Percentiles rank a stretch among this genome's conserved stretches.
These are phyloP conservation scores for Erebia palarica DNA, from an alignment of 2,888 invertebrate genomes.

Conservation along the genomic window DNA sequence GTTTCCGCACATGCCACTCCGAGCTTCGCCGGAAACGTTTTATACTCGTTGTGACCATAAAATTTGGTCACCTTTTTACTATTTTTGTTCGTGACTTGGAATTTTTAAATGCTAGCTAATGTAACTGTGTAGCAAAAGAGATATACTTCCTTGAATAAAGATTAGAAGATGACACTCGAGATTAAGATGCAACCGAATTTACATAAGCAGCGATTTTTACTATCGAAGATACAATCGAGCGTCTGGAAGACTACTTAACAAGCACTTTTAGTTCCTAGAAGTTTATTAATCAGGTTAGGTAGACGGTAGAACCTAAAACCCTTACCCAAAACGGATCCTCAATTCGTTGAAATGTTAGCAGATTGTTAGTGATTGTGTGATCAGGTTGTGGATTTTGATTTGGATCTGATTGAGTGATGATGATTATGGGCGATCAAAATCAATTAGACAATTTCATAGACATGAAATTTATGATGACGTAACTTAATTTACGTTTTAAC, in stretches of 20 bases:
- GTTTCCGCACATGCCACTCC: constrained; percentile 30
- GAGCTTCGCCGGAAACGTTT: constrained; percentile 38
- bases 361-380: too few species aligned
- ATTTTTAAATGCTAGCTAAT: constrained; percentile 29
- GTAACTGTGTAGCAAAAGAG: constrained; percentile 14
- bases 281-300: too few species aligned
- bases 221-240: not conserved
- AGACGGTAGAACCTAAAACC: too few species aligned
- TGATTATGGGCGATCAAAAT: not conserved
- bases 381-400: too few species aligned
- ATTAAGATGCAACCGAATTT: not conserved
- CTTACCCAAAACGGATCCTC: too few species aligned
- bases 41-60: constrained; percentile 36
- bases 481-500: not conserved
- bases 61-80: constrained; percentile 35
- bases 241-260: not conserved
- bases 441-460: not conserved
- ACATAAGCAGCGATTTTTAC: not conserved
- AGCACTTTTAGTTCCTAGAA: too few species aligned
- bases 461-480: not conserved
- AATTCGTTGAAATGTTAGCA: too few species aligned
- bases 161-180: constrained; percentile 3
- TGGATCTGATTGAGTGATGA: not conserved
- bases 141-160: constrained; percentile 20
- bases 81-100: constrained; percentile 37